Evolutionary conservation across 2,797 vertebrate species (phyloP).

Genomic region (Antennarius maculatus): DNA sequence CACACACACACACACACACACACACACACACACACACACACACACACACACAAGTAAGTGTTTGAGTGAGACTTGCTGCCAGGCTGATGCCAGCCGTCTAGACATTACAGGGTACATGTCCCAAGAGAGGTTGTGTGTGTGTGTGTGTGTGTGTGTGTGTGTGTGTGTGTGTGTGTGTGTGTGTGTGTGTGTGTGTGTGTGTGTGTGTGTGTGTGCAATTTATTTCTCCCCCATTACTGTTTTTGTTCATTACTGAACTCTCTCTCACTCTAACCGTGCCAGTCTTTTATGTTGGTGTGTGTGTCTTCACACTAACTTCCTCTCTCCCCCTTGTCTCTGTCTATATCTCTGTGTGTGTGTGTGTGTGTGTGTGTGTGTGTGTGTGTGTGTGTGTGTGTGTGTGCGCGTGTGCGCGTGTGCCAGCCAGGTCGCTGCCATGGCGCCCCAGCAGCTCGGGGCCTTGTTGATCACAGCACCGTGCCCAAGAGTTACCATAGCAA

Average conservation of each 20-base stretch:
- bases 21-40: conserved; percentile 18
- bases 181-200: conserved; percentile 5
- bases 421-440: conserved; percentile 75
- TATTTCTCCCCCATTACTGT: conserved; percentile 34
- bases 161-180: conserved; percentile 7
- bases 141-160: conserved; percentile 7
- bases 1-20: conserved; percentile 18
- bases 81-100: conserved; percentile 67
- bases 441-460: conserved; percentile 72
- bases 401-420: conserved; percentile 32
- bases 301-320: conserved; percentile 21
- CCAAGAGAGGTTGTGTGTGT: conserved; percentile 39
- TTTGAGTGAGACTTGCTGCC: conserved; percentile 49
- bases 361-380: conserved; percentile 12
- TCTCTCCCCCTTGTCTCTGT: conserved; percentile 36
- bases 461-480: conserved; percentile 77
- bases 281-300: conserved; percentile 32
- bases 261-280: conserved; percentile 31
- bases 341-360: conserved; percentile 21
- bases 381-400: conserved; percentile 16
- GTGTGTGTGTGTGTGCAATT: conserved; percentile 9
- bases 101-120: conserved; percentile 56
- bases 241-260: conserved; percentile 35
- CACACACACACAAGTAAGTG: conserved; percentile 6
- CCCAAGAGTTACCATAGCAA: conserved; percentile 78